Evolutionary conservation across 2,113 vertebrate species (phyloP).

Genomic region (Ariopsis seemanni): DNA sequence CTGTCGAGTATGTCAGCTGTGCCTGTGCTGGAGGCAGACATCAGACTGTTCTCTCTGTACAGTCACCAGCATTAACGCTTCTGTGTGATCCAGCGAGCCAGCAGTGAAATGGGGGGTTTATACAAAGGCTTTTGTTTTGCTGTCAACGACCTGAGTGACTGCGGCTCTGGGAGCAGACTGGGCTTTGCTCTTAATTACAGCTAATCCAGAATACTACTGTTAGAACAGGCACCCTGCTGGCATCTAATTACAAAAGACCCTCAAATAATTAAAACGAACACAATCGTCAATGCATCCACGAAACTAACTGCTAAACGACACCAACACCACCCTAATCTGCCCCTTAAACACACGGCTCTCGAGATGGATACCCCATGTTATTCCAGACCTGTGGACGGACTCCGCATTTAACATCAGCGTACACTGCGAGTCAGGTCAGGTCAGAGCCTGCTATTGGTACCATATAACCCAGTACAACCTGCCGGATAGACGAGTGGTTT

Average conservation of each 20-base stretch:
- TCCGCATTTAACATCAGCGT: background rate
- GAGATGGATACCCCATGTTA: background rate
- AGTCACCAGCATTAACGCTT: background rate
- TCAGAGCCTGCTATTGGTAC: too few species aligned
- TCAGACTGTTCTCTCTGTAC: background rate
- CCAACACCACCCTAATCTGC: background rate
- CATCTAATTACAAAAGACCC: slow-evolving; percentile 32
- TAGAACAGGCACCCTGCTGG: background rate
- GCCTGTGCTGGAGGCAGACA: slow-evolving; percentile 5
- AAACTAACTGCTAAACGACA: slow-evolving; percentile 20
- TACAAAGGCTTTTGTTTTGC: background rate
- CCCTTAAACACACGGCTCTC: background rate
- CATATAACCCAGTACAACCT: too few species aligned
- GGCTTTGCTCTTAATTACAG: slow-evolving; percentile 26
- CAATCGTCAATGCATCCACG: background rate
- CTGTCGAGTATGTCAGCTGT: slow-evolving; percentile 9
- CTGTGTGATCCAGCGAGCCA: background rate
- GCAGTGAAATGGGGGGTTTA: background rate
- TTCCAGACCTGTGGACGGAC: background rate
- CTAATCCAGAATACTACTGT: slow-evolving; percentile 19
- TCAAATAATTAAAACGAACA: slow-evolving; percentile 37
- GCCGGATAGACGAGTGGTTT: too few species aligned
- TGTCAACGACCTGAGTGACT: background rate
- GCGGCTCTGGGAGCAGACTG: background rate
- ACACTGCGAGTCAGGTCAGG: background rate